Conservation (phyloP, 2,113 vertebrate genomes). For the Eurystomus gularis region DNA sequence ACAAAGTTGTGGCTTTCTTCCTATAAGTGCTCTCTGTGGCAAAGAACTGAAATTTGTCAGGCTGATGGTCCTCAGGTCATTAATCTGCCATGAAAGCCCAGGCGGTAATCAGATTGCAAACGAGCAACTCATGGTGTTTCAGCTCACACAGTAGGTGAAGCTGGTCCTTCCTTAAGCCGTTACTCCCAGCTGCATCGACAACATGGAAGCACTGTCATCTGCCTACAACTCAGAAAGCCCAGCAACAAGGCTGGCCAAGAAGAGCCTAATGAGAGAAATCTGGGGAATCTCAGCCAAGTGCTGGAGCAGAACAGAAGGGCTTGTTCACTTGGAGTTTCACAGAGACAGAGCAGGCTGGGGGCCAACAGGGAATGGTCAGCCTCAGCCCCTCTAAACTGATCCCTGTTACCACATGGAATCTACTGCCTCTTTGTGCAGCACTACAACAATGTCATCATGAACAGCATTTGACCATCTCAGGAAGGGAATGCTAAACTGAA, state of each 20-base stretch:
- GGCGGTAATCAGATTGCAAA: not conserved
- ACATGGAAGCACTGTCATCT: not conserved
- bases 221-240: not conserved
- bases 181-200: not conserved
- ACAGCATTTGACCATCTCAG: not conserved
- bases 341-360: not conserved
- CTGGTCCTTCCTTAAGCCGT: not conserved
- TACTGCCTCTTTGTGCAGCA: not conserved
- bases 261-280: not conserved
- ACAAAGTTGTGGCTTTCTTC: not conserved
- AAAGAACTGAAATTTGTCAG: not conserved
- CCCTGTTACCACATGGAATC: not conserved
- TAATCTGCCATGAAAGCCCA: not conserved
- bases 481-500: not conserved
- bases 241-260: not conserved
- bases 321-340: not conserved
- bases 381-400: not conserved
- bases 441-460: not conserved
- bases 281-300: not conserved
- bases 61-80: not conserved
- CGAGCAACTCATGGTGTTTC: accelerated
- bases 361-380: not conserved
- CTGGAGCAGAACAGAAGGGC: not conserved
- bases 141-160: not conserved
- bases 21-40: not conserved